Evolutionary conservation across 2,797 vertebrate genomes (phyloP).

Genomic region (Falco columbarius): DNA sequence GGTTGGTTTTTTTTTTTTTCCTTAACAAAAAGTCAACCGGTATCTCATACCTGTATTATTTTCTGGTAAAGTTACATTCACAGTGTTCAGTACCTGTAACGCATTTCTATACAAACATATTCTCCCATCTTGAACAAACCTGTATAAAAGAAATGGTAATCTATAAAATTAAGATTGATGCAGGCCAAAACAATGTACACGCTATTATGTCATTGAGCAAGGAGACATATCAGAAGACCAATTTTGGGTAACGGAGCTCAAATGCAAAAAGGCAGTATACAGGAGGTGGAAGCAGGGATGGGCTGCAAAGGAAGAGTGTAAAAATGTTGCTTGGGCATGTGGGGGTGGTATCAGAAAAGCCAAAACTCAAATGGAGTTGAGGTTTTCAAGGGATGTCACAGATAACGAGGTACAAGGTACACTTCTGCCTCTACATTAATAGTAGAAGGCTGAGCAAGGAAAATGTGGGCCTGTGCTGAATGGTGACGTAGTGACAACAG

Average conservation of each 20-base stretch:
- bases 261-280: neutral
- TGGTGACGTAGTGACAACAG: neutral
- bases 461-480: neutral
- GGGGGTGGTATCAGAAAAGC: neutral
- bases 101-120: neutral
- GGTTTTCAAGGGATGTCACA: neutral
- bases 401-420: neutral
- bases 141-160: neutral
- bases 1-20: fast-evolving
- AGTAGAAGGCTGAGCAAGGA: neutral
- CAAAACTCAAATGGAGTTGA: neutral
- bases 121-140: neutral
- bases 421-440: neutral
- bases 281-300: neutral
- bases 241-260: neutral
- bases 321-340: neutral
- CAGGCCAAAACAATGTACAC: neutral
- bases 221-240: neutral
- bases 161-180: neutral
- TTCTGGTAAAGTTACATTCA: neutral
- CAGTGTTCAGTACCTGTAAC: neutral
- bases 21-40: neutral
- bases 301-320: neutral
- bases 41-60: neutral
- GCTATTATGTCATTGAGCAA: neutral